These are phyloP conservation scores for Chaetodon trifasciatus DNA, from an alignment of 2,797 vertebrate species.

Conservation along the genomic window DNA sequence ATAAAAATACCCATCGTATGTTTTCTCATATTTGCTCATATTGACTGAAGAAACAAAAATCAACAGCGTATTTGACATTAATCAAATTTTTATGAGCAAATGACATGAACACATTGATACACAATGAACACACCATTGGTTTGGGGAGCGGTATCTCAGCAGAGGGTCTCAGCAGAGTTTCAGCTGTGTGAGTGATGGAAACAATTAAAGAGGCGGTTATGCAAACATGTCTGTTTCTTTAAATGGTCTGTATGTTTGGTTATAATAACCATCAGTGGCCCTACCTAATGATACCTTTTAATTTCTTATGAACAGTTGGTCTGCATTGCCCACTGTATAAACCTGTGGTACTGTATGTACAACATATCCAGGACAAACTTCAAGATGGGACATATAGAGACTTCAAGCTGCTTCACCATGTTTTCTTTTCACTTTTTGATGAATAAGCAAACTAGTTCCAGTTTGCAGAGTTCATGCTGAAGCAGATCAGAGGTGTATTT, in stretches of 20 bases:
- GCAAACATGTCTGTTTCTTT: too few relatives aligned
- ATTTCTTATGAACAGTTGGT: not conserved
- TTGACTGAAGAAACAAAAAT: not conserved
- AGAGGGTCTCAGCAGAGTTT: not conserved
- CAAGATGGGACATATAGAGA: not conserved
- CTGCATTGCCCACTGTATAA: not conserved
- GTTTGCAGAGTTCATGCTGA: not conserved
- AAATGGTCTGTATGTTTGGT: too few relatives aligned
- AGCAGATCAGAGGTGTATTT: not conserved
- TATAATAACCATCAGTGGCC: too few relatives aligned
- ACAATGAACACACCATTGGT: not conserved
- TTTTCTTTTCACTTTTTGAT: not conserved
- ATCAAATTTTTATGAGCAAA: not conserved
- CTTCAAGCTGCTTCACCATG: not conserved
- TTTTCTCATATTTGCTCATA: not conserved
- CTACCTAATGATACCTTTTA: too few relatives aligned
- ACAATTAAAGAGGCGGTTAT: not conserved
- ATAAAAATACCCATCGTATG: too few relatives aligned
- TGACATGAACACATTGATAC: not conserved
- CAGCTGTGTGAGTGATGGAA: not conserved
- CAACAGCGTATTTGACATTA: not conserved
- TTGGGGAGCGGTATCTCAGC: not conserved
- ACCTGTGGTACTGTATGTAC: not conserved
- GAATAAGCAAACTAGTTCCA: not conserved
- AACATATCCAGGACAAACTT: not conserved